These are phyloP conservation scores for Piezodorus guildinii DNA, from an alignment of 1,140 invertebrate genomes.

Conservation along the genomic window DNA sequence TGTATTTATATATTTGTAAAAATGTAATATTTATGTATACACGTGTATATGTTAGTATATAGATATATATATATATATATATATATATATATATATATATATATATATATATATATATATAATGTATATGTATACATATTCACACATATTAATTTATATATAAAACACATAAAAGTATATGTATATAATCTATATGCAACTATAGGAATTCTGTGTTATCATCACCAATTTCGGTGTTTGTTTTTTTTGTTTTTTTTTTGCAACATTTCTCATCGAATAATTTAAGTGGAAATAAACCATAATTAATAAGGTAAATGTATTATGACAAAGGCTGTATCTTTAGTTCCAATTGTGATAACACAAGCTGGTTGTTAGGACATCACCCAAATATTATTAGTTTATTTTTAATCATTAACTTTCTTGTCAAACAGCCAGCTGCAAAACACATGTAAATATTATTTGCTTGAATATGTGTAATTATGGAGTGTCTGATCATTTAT, in stretches of 20 bases:
- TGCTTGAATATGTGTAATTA: constrained; percentile 27
- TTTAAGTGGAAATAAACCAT: constrained; percentile 12
- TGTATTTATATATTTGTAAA: constrained; percentile 19
- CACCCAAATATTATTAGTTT: constrained; percentile 7
- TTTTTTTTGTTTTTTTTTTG: too few species aligned
- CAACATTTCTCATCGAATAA: constrained; percentile 22
- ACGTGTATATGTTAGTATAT: background rate
- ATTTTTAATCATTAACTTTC: background rate
- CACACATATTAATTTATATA: background rate
- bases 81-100: background rate
- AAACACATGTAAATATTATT: constrained; percentile 24
- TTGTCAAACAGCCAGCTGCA: constrained; percentile 4
- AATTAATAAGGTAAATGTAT: constrained; percentile 11
- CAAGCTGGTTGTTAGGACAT: constrained; percentile 6
- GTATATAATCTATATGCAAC: constrained; percentile 3
- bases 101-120: background rate
- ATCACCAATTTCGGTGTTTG: constrained; percentile 3
- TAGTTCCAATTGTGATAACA: constrained; percentile 21
- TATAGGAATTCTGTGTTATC: constrained; percentile 16
- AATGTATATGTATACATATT: background rate
- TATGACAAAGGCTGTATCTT: constrained; percentile 24
- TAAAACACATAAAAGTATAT: background rate
- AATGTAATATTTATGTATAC: constrained; percentile 4
- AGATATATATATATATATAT: constrained; percentile 1
- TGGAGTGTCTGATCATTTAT: constrained; percentile 28